Evolutionary conservation across 2,888 invertebrate genomes (phyloP), one percentile per base, ranked within the genome.

Genomic region (Oxystoma pomonae): DNA sequence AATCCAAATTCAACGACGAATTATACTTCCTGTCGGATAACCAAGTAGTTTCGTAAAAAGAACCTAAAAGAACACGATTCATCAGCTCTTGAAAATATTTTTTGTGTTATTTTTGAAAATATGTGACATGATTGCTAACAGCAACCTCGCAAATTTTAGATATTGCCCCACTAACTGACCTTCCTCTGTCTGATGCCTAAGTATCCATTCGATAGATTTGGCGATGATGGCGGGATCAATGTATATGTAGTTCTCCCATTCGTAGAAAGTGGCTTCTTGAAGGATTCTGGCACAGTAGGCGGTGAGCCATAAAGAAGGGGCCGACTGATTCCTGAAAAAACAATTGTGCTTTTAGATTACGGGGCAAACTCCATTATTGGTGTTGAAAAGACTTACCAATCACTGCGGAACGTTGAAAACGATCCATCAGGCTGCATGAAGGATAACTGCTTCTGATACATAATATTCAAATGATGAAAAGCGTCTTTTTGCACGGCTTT

Each of bases 201-300:
- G 79, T 1, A 98, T 82, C 94, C 95, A 98, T 0, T 88, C 83
- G 1, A 95, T 91, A 0, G 96, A 88, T 76, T 89, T 89, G 2
- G 91, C 87, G 72, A 97, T 92, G 69, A 94, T 91, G 55, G 86
- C 84, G 0, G 94, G 92, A 78, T 97, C 96, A 69, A 98, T 94
- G 80, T 94, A 98, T 61, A 98, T 88, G 75, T 90, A 94, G 78
- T 96, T 94, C 82, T 97, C 96, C 97, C 97, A 98, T 78, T 98
- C 97, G 74, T 96, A 95, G 80, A 96, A 96, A 50, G 92, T 92
- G 0, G 96, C 96, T 75, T 94, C 94, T 78, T 95, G 91, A 77
- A 98, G 90, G 58, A 93, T 86, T 69, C 93, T 86, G 0, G 92
- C 90, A 74, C 92, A 92, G 80, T 94, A 96, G 0, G 97, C 92